These are phyloP conservation scores for Tenrec ecaudatus DNA, from an alignment of 2,113 vertebrate species.

Conservation along the genomic window DNA sequence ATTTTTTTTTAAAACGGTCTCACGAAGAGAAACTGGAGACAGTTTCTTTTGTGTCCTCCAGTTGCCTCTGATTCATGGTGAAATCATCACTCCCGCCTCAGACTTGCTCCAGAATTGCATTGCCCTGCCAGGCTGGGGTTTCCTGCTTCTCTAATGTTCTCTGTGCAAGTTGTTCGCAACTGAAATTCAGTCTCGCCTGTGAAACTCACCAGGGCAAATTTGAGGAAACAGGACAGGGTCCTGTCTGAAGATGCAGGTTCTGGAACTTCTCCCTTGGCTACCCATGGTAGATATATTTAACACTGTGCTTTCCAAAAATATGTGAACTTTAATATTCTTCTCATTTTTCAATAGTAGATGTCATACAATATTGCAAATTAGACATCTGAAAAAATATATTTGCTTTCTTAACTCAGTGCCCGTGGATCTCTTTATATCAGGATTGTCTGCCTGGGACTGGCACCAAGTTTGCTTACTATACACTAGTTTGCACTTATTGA, in stretches of 20 bases:
- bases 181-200: constrained; percentile 23
- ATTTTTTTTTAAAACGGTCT: constrained; percentile 61
- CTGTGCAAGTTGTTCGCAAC: not conserved
- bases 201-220: constrained; percentile 21
- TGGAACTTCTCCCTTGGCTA: not conserved
- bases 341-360: not conserved
- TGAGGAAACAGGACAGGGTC: constrained; percentile 14
- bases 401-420: not conserved
- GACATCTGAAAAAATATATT: not conserved
- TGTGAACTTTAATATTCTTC: constrained; percentile 10
- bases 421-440: not conserved
- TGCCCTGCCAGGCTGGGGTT: not conserved
- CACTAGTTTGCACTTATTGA: not conserved
- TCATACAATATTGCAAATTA: not conserved
- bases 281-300: not conserved
- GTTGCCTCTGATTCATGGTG: constrained; percentile 15
- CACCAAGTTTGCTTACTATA: not conserved
- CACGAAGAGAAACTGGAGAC: constrained; percentile 5
- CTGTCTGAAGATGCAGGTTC: not conserved
- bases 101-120: not conserved
- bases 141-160: not conserved
- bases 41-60: constrained; percentile 48
- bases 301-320: not conserved
- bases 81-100: constrained; percentile 2
- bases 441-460: not conserved